Base-by-base conservation (phyloP, 2,797 vertebrate genomes). In the Falco concolor region DNA sequence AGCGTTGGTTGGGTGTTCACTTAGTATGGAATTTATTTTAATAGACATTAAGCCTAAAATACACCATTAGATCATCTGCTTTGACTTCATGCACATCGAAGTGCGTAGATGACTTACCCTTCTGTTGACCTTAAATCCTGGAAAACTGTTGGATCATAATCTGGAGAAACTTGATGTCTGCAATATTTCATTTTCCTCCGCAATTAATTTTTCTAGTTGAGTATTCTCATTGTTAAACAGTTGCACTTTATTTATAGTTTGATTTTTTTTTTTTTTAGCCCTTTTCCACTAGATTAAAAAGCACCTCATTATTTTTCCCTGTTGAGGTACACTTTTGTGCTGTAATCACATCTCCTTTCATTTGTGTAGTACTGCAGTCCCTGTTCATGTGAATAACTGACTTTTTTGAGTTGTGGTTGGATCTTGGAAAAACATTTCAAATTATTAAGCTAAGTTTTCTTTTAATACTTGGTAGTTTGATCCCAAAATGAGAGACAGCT, bases 1-100 rank as follows among this genome's bases (percentile, higher is more conserved):
- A 97, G 96, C 95, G 75, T 94, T 89, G 95, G 95, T 96, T 98
- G 98, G 97, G 97, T 98, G 98, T 97, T 95, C 57, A 23, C 67
- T 93, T 90, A 32, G 54, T 54, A 6, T 79, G 67, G 59, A 56
- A 89, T 87, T 93, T 77, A 76, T 84, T 95, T 94, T 67, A 72
- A 49, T 49, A 60, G 83, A 67, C 12, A 27, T 78, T 76, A 79
- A 93, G 44, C 40, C 67, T 54, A 38, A 87, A 95, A 94, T 84
- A 64, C 24, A 45, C 23, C 22, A 74, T 73, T 36, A 81, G 59
- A 34, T 86, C 69, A 95, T 44, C 80, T 90, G 67, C 61, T 92
- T 78, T 93, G 83, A 27, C 38, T 92, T 59, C 1, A 5, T 67
- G 50, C 40, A 2, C 67, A 34, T 67, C 54, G 52, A 56, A 78